Base-by-base conservation (phyloP, 1,140 invertebrate genomes). In the Neelides sp. region DNA sequence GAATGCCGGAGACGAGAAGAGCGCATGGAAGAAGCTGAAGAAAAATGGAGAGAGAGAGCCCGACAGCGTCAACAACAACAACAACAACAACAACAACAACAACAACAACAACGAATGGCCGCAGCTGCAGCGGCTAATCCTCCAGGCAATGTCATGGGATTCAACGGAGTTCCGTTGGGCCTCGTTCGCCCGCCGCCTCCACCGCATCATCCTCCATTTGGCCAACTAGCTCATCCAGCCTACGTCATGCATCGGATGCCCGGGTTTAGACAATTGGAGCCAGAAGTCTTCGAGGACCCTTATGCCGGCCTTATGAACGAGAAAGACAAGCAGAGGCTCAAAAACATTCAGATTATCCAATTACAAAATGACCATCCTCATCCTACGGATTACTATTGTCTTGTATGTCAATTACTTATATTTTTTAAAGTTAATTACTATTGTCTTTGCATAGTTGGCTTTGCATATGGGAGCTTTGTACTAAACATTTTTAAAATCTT, bases 311-410 rank as follows among this genome's bases (percentile, higher is more conserved):
- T 94, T 2, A 95, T 96, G 90, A 89, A 83, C 32, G 76, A 77
- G 53, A 75, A 80, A 34, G 90, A 95, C 62, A 94, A 93, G 63
- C 86, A 91, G 52, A 92, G 89, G 87, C 71, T 95, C 1, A 79
- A 89, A 40, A 90, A 90, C 64, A 93, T 95, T 62, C 90, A 94
- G 66, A 70, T 91, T 58, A 67, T 91, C 49, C 89, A 93, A 65
- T 69, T 94, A 0, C 83, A 84, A 57, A 85, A 84, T 1, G 83
- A 82, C 39, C 85, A 83, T 28, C 84, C 85, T 0, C 86, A 86
- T 63, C 77, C 85, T 57, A 83, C 87, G 61, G 85, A 89, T 64
- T 88, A 84, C 64, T 90, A 88, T 64, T 87, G 80, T 61, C 83
- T 80, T 28, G 83, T 70, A 59, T 54, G 67, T 40, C 7, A 32